Base-by-base conservation (phyloP, 2,888 invertebrate genomes). In the Plemyria rubiginata region DNA sequence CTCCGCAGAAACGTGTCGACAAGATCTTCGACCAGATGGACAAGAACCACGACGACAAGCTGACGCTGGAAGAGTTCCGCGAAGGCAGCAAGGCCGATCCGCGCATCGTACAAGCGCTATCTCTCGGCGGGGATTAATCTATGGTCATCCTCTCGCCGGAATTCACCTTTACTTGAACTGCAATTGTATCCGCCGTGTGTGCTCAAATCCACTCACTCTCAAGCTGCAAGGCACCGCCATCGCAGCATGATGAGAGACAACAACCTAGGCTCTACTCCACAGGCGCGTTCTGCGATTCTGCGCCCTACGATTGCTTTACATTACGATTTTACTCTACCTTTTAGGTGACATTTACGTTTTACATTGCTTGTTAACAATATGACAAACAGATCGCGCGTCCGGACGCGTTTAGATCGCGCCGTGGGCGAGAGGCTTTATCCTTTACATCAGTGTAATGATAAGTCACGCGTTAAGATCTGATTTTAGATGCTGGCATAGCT, bases 11-110 rank as follows among this genome's bases (percentile, higher is more conserved):
- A 87, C 95, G 99, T 82, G 99, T 99, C 70, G 99, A 99, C 93
- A 98, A 98, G 92, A 99, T 99, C 85, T 99, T 99, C 93, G 98
- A 98, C 89, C 98, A 99, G 87, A 98, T 99, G 98, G 99, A 99
- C 93, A 99, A 97, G 94, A 98, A 99, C 89, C 98, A 99, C 92
- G 99, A 99, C 90, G 98, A 99, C 91, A 96, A 97, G 78, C 94
- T 99, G 76, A 98, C 98, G 49, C 94, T 99, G 76, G 99, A 99
- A 81, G 98, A 99, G 89, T 98, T 98, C 94, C 96, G 98, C 79
- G 98, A 99, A 92, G 99, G 99, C 72, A 98, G 98, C 92, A 99
- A 99, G 93, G 98, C 98, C 60, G 99, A 99, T 92, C 99, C 99
- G 40, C 96, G 99, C 87, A 99, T 99, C 86, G 98, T 99, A 63